Base-by-base conservation (phyloP, 2,113 vertebrate species). In the Paramormyrops kingsleyae region DNA sequence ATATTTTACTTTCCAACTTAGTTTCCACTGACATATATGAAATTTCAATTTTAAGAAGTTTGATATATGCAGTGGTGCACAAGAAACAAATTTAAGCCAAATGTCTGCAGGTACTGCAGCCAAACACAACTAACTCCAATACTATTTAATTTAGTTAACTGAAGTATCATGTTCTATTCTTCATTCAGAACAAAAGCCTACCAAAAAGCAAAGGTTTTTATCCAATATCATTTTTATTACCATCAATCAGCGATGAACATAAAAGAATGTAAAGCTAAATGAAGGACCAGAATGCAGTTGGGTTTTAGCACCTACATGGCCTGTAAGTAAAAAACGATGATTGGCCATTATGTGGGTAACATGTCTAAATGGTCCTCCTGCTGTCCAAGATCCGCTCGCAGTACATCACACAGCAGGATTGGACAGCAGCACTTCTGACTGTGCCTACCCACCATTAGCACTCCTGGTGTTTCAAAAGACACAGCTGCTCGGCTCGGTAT, bases 301-400 rank as follows among this genome's bases (percentile, higher is more conserved):
- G 56, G 56, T 84, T 49, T 5, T 39, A 86, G 15, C 62, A 59
- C 77, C 62, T 42, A 39, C 13, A 56, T 49, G 56, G 19, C 21
- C n/a, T 24, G 84, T 56, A 85, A 85, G 15, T 10, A 24, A 24
- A 19, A 46, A 56, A 44, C 12, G 44, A n/a, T 59, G 39, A 88
- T 31, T 42, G 42, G 80, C 35, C 39, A 59, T 24, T 74, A 83
- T 42, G 44, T 66, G 44, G 31, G 49, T 27, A 83, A 17, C 9
- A 83, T 24, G 52, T 6, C 74, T 50, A 59, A 24, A 92, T 88
- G 89, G 93, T 84, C 83, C 89, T 90, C 42, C 74, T 50, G 91
- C 91, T 95, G 92, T 94, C 89, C 89, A 53, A 90, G 91, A 90
- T 92, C 47, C 84, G 35, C 77, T 21, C 6, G 90, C 90, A 90